Percentiles rank a stretch among this genome's conserved stretches.
phyloP scores from a whole-genome alignment of 2,888 invertebrate species.

The Spisula solida region DNA sequence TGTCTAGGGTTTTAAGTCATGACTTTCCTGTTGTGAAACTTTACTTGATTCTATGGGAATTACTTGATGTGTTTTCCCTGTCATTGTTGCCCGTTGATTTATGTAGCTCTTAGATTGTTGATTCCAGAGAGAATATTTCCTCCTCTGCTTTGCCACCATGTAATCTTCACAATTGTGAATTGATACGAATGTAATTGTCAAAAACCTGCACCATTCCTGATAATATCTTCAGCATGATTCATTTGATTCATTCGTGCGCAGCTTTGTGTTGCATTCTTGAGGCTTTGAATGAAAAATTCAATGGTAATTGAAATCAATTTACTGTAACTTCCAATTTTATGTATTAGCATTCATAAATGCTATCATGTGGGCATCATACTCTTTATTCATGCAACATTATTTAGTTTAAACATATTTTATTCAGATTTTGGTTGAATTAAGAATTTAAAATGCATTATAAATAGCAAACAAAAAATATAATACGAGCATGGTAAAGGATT shows the following conservation, averaged over 20 bases:
- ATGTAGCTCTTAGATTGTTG: neutral
- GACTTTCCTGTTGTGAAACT: neutral
- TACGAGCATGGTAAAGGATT: no score
- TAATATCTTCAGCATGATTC: neutral
- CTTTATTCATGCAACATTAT: no score
- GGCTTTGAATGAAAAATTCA: no score
- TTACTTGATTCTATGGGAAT: neutral
- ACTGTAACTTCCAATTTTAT: no score
- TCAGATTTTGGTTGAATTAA: no score
- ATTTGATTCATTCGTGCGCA: neutral
- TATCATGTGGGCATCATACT: no score
- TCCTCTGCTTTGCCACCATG: neutral
- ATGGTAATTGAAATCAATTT: no score
- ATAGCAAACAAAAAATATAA: no score
- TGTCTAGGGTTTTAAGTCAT: conserved; percentile 1
- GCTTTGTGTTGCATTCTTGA: no score
- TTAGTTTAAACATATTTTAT: no score
- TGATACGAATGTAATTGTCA: neutral
- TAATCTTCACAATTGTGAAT: neutral
- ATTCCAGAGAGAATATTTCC: conserved; percentile 2
- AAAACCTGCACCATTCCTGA: conserved; percentile 2
- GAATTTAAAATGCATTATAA: no score
- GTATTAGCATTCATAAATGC: no score
- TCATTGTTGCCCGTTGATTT: conserved; percentile 1
- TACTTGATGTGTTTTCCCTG: neutral